Evolutionary conservation across 2,888 invertebrate genomes (phyloP).

Genomic region (Holacanthella duospinosa): DNA sequence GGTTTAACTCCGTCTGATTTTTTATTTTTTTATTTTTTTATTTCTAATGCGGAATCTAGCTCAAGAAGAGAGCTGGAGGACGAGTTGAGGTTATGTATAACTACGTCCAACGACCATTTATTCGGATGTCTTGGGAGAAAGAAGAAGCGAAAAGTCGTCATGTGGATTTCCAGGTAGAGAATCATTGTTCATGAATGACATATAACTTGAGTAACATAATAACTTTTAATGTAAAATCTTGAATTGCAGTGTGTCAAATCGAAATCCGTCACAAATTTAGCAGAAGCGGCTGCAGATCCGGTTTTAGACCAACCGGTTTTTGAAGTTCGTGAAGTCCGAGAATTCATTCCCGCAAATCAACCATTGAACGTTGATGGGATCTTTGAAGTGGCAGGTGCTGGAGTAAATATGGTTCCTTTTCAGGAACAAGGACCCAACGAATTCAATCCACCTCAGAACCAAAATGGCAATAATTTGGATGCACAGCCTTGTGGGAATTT

Average conservation of each 20-base stretch:
- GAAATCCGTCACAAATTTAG: constrained; percentile 91
- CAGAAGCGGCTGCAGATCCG: constrained; percentile 83
- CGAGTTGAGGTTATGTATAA: constrained; percentile 97
- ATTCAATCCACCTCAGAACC: background rate
- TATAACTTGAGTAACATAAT: background rate
- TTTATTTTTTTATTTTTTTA: background rate
- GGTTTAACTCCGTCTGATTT: background rate
- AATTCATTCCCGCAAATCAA: background rate
- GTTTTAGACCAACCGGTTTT: constrained; percentile 47
- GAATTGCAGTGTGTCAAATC: constrained; percentile 81
- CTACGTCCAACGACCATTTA: constrained; percentile 97
- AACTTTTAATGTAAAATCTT: background rate
- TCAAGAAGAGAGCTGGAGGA: constrained; percentile 82
- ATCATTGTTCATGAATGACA: background rate
- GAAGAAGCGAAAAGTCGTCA: constrained; percentile 98
- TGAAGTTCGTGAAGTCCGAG: constrained; percentile 1
- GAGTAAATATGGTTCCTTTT: background rate
- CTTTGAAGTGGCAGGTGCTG: background rate
- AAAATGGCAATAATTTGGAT: background rate
- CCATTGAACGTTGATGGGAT: background rate
- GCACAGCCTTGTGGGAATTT: background rate
- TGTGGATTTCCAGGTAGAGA: constrained; percentile 68
- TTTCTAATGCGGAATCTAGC: constrained; percentile 10
- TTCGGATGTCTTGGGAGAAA: constrained; percentile 99
- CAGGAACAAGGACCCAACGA: background rate